Percentiles rank a stretch among this genome's conserved stretches.
Conservation (phyloP, 2,888 invertebrate genomes). For the Tipula lateralis region DNA sequence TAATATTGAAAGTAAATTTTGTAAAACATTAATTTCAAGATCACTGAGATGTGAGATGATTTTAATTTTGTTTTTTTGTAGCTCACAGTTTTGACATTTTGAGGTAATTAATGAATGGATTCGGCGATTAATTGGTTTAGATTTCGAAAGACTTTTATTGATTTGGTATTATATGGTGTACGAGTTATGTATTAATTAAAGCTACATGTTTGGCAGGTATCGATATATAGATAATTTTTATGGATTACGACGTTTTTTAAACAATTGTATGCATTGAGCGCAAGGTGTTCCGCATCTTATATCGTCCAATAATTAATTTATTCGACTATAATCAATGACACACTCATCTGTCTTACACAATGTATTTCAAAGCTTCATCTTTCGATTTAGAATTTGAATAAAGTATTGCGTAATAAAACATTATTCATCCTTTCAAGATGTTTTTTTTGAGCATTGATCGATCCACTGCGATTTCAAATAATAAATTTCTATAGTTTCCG, state of each 20-base stretch:
- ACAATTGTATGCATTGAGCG: neutral
- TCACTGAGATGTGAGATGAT: neutral
- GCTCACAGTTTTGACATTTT: neutral
- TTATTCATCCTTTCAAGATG: too few relatives aligned
- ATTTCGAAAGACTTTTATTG: neutral
- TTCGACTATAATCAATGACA: too few relatives aligned
- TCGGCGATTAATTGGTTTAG: neutral
- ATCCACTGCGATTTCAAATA: too few relatives aligned
- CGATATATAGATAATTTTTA: neutral
- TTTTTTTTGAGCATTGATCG: too few relatives aligned
- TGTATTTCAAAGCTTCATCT: too few relatives aligned
- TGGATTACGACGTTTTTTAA: neutral
- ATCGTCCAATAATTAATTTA: too few relatives aligned
- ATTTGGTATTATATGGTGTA: neutral
- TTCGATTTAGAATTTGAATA: too few relatives aligned
- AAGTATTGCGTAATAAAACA: too few relatives aligned
- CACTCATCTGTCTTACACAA: too few relatives aligned
- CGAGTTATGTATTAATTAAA: neutral
- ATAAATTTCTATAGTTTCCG: too few relatives aligned
- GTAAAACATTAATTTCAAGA: neutral
- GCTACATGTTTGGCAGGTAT: neutral
- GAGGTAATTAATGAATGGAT: neutral
- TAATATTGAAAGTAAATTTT: slow-evolving; percentile 12
- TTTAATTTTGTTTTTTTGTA: neutral
- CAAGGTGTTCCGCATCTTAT: neutral